phyloP scores from a whole-genome alignment of 2,113 vertebrate species.

The Anhinga anhinga region DNA sequence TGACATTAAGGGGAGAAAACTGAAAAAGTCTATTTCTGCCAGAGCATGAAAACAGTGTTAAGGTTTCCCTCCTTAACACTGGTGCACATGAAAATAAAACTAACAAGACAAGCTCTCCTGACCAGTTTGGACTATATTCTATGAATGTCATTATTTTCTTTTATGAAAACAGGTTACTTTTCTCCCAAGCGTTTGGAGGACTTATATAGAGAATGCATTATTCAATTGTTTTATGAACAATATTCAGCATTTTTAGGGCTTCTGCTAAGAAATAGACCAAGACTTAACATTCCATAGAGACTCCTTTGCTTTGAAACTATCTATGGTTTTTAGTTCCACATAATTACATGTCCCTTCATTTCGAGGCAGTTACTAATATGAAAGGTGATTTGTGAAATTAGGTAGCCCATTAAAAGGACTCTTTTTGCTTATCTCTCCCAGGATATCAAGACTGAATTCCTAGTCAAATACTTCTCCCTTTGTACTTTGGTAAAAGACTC shows the following conservation, averaged over 20 bases:
- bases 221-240: background rate
- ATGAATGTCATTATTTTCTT: background rate
- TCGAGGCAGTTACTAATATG: background rate
- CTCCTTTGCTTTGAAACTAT: background rate
- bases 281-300: background rate
- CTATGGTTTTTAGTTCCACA: background rate
- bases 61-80: background rate
- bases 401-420: background rate
- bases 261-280: background rate
- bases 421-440: background rate
- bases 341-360: background rate
- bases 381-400: background rate
- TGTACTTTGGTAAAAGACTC: background rate
- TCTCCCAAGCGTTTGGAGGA: background rate
- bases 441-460: background rate
- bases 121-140: background rate
- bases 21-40: background rate
- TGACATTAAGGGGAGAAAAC: background rate
- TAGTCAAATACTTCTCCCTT: background rate
- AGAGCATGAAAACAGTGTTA: background rate
- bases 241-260: background rate
- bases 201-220: background rate
- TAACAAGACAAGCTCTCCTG: background rate
- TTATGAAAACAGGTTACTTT: background rate
- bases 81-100: background rate